Percentiles rank a stretch among this genome's conserved stretches.
These are phyloP conservation scores for Biston stratarius DNA, from an alignment of 2,888 invertebrate genomes.

Conservation along the genomic window DNA sequence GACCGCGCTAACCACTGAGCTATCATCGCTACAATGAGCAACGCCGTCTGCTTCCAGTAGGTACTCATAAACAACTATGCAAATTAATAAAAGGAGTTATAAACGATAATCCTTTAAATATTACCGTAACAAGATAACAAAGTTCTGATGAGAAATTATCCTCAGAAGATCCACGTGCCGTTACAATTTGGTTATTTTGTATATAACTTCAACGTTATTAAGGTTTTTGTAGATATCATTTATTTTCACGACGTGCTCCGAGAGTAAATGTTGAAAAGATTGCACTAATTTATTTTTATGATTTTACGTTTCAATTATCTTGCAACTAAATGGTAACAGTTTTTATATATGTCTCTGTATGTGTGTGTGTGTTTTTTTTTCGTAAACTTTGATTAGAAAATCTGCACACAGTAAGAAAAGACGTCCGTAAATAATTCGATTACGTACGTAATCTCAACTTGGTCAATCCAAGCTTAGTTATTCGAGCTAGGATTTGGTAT, in stretches of 20 bases:
- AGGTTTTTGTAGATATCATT: slow-evolving; percentile 13
- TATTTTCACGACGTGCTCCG: background rate
- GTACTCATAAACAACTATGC: slow-evolving; percentile 6
- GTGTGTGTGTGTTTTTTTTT: too few species aligned
- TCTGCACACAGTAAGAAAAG: background rate
- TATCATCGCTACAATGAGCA: too few species aligned
- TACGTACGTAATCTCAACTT: background rate
- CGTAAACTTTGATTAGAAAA: too few species aligned
- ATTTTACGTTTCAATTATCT: too few species aligned
- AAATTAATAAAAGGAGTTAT: slow-evolving; percentile 19
- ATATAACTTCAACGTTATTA: slow-evolving; percentile 20
- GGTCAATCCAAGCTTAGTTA: background rate
- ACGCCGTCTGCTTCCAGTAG: background rate
- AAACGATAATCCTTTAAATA: slow-evolving; percentile 25
- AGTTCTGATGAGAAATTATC: slow-evolving; percentile 45
- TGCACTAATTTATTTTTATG: background rate
- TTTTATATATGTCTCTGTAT: too few species aligned
- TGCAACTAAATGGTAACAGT: too few species aligned
- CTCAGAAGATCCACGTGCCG: slow-evolving; percentile 30
- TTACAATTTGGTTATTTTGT: slow-evolving; percentile 33
- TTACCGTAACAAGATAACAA: slow-evolving; percentile 38
- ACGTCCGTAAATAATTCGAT: background rate
- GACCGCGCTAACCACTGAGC: too few species aligned
- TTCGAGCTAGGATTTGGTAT: background rate
- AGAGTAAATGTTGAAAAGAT: background rate